Evolutionary conservation across 2,113 vertebrate genomes (phyloP), one percentile per base, ranked within the genome.

Genomic region (Labeo catla): DNA sequence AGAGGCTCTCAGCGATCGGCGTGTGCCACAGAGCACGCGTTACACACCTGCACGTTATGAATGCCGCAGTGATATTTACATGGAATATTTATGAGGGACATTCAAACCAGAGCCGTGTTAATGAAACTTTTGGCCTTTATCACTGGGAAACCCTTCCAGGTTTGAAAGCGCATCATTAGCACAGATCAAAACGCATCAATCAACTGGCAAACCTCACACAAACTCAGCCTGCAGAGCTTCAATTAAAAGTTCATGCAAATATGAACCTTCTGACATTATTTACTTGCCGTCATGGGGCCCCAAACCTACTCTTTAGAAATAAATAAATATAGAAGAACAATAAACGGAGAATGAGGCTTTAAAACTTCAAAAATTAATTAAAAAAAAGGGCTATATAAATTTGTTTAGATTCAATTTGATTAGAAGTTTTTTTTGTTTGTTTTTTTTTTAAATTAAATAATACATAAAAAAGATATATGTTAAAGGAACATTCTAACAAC

Each of bases 1-100:
- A 21, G 43, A 28, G 57, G 8, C 83, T 76, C 19, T 74, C 83
- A 84, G 7, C 23, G 16, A 50, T 84, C 43, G 5, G 72, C 82
- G 65, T 86, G 65, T 85, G 87, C 43, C 68, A 28, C 23, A 65
- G 54, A 82, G 52, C 68, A 5, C 45, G 59, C 47, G 72, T 85
- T 70, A 87, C 85, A 87, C 87, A 39, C 8, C 74, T 65, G 73
- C 12, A 66, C 54, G 49, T n/a, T 76, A 73, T 68, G 21, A 63
- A 34, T 39, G 50, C 28, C 3, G 76, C 70, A 52, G 21, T 79
- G 83, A 83, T 85, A 87, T 83, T 87, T 83, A 82, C 23, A 10
- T 57, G 50, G 66, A 23, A 83, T 86, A 68, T 66, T 85, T 70
- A 88, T 83, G 49, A 88, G 70, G 15, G 13, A 34, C 16, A 5